Conservation (phyloP, 2,888 invertebrate species). For the Frankliniella intonsa region DNA sequence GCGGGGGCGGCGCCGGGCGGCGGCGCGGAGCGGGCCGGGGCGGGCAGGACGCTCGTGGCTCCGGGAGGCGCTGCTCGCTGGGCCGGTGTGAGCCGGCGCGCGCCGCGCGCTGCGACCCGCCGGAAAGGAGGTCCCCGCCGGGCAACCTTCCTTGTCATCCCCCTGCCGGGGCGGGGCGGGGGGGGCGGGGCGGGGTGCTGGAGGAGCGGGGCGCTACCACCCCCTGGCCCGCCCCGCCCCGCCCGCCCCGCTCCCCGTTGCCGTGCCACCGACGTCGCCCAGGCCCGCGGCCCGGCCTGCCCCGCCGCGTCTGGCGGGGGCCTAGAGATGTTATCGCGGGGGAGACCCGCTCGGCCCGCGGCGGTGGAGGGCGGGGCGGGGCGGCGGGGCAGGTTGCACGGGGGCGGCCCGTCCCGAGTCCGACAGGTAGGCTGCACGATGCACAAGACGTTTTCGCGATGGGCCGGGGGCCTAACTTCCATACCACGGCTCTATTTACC, state of each 20-base stretch:
- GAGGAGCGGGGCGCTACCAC: too few species aligned
- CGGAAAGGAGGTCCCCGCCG: not conserved
- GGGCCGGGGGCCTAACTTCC: not conserved
- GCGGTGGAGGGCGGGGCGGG: not conserved
- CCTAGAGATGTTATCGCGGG: not conserved
- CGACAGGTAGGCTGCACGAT: not conserved
- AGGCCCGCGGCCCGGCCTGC: not conserved
- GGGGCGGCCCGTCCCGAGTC: not conserved
- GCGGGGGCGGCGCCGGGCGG: not conserved
- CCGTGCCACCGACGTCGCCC: not conserved
- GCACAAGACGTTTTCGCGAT: not conserved
- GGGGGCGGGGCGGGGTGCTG: too few species aligned
- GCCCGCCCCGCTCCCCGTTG: not conserved
- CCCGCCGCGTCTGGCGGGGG: not conserved
- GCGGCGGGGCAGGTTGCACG: too few species aligned
- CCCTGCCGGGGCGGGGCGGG: too few species aligned
- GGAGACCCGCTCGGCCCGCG: not conserved
- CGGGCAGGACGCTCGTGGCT: not conserved
- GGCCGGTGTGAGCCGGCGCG: not conserved
- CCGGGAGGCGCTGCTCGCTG: not conserved
- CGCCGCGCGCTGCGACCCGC: not conserved
- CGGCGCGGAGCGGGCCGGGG: not conserved
- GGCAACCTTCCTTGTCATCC: too few species aligned
- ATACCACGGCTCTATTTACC: too few species aligned
- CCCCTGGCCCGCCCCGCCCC: not conserved